Evolutionary conservation across 2,113 vertebrate genomes (phyloP), one percentile per base, ranked within the genome.

Genomic region (Zingel zingel): DNA sequence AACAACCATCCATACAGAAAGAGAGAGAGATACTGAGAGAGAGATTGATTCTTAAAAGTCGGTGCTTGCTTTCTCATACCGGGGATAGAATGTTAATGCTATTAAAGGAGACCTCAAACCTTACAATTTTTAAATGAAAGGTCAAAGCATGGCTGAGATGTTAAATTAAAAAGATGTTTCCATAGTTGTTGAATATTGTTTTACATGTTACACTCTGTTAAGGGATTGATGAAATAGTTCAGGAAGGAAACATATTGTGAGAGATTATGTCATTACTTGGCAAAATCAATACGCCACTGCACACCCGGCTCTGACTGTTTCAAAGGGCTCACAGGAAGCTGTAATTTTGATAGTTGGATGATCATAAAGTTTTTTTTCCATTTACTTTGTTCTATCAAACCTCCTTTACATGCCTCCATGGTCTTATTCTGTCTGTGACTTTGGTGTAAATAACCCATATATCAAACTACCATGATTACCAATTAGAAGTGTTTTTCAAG

Each of bases 301-400:
- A 62, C 45, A 62, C 15, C n/a, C 48, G 6, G 33, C 19, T 68
- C 63, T 78, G 21, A 63, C 16, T 19, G 39, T 71, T 57, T 56
- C 36, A 63, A 23, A 12, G 21, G 57, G 50, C 74, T 74, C 59
- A 67, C 61, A 69, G 50, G 19, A 61, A 45, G 59, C 58, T 89
- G 23, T 71, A 25, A n/a, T 78, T 43, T 18, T 59, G 12, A n/a
- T 66, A 21, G 47, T 33, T 39, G 3, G 19, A 45, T 77, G 82
- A 84, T 68, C 64, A 73, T 36, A 64, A 48, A 47, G 66, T 51
- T 80, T 67, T 51, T 51, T 15, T 54, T 43, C 18, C 18, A 72
- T 69, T 77, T 65, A n/a, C 21, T 14, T 33, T 10, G 47, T 86
- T 91, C 77, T 74, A 71, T 86, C 85, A 79, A 47, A 48, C 51